Percentiles rank a stretch among this genome's conserved stretches.
These are phyloP conservation scores for Lasioglossum morio DNA, from an alignment of 2,888 invertebrate species.

Conservation along the genomic window DNA sequence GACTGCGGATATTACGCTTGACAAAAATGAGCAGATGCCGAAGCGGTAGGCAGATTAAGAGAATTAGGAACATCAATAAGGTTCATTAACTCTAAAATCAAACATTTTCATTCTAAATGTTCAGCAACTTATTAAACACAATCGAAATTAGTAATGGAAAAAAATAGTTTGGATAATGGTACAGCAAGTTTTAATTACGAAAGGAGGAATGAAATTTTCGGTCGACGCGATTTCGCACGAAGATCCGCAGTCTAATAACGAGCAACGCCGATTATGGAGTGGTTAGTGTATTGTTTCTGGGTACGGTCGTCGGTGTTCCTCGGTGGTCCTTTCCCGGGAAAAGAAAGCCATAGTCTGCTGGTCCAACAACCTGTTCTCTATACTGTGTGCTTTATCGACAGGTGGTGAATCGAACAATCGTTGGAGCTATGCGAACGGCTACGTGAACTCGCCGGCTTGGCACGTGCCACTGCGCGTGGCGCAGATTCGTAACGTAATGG, in stretches of 20 bases:
- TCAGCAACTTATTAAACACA: no score
- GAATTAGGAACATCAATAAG: not conserved
- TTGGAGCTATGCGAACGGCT: conserved; percentile 84
- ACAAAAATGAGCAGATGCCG: not conserved
- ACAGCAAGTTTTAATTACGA: not conserved
- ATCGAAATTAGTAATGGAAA: no score
- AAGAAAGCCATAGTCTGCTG: not conserved
- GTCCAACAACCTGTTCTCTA: conserved; percentile 1
- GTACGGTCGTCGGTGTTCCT: not conserved
- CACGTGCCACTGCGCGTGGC: conserved; percentile 84
- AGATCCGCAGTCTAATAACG: not conserved
- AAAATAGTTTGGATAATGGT: no score
- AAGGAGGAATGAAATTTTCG: not conserved
- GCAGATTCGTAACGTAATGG: conserved; percentile 84
- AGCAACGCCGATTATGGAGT: not conserved
- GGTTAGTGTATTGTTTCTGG: not conserved
- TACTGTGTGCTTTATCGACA: conserved; percentile 80
- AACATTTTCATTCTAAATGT: no score
- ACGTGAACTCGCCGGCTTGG: conserved; percentile 84
- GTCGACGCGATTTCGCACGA: not conserved
- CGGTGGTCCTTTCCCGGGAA: not conserved
- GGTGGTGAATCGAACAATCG: conserved; percentile 84
- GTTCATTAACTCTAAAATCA: no score
- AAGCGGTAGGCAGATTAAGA: no score
- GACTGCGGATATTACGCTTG: not conserved